These are phyloP conservation scores for Amblyornis subalaris DNA, from an alignment of 2,113 vertebrate genomes.

Conservation along the genomic window DNA sequence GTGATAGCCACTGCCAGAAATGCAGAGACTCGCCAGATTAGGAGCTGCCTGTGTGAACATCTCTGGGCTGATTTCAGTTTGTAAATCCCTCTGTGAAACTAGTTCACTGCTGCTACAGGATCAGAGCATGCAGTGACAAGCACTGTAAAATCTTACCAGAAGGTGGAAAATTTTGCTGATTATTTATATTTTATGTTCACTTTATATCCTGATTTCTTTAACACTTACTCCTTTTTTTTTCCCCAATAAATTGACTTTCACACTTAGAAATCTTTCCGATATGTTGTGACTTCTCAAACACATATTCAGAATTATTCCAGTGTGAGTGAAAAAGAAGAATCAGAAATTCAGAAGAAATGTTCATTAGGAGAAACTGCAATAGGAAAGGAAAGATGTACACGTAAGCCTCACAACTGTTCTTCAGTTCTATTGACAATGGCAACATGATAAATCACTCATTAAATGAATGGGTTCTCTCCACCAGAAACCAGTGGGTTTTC, in stretches of 20 bases:
- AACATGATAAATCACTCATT: background rate
- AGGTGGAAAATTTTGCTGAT: background rate
- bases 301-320: background rate
- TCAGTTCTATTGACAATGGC: background rate
- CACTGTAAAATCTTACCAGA: background rate
- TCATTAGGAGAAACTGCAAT: background rate
- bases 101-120: background rate
- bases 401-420: background rate
- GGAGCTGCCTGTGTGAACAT: background rate
- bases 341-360: background rate
- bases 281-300: background rate
- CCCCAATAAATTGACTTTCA: background rate
- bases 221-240: background rate
- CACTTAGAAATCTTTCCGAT: background rate
- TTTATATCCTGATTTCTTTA: background rate
- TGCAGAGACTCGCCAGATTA: background rate
- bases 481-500: background rate
- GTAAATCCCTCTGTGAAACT: background rate
- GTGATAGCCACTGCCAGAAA: background rate
- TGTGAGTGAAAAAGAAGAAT: background rate
- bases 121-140: background rate
- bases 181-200: background rate
- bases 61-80: background rate
- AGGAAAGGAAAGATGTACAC: background rate
- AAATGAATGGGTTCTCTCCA: background rate